Evolutionary conservation across 2,888 invertebrate genomes (phyloP).

Genomic region (Aphrophora alni): DNA sequence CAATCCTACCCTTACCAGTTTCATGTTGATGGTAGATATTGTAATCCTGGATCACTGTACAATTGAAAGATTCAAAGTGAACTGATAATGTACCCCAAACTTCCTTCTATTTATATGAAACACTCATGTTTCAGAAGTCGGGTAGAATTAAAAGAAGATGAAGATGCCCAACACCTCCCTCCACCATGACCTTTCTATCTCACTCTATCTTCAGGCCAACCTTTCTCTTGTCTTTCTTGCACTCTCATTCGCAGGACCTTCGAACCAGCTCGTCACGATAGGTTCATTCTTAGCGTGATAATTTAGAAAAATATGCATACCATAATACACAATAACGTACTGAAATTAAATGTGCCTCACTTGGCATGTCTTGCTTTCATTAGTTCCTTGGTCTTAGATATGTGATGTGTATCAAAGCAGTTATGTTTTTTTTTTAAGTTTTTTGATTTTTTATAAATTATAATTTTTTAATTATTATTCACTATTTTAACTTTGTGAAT

Average conservation of each 20-base stretch:
- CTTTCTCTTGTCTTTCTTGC: conserved; percentile 7
- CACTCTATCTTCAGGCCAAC: neutral
- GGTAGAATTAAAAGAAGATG: conserved; percentile 24
- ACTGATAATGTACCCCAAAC: conserved; percentile 23
- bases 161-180: conserved; percentile 10
- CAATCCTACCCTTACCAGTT: conserved; percentile 35
- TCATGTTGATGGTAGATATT: conserved; percentile 20
- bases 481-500: too few relatives aligned
- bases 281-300: neutral
- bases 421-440: too few relatives aligned
- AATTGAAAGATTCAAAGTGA: neutral
- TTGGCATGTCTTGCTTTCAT: too few relatives aligned
- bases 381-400: too few relatives aligned
- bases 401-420: too few relatives aligned
- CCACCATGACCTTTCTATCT: conserved; percentile 25
- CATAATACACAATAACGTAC: neutral
- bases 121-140: conserved; percentile 33
- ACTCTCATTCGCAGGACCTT: conserved; percentile 59
- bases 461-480: too few relatives aligned
- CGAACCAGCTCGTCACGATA: conserved; percentile 53
- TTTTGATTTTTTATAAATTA: too few relatives aligned
- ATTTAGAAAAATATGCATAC: neutral
- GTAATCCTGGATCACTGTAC: neutral
- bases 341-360: neutral
- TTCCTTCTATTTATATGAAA: conserved; percentile 34